Base-by-base conservation (phyloP, 1,140 invertebrate genomes). In the Euborellia annulipes region DNA sequence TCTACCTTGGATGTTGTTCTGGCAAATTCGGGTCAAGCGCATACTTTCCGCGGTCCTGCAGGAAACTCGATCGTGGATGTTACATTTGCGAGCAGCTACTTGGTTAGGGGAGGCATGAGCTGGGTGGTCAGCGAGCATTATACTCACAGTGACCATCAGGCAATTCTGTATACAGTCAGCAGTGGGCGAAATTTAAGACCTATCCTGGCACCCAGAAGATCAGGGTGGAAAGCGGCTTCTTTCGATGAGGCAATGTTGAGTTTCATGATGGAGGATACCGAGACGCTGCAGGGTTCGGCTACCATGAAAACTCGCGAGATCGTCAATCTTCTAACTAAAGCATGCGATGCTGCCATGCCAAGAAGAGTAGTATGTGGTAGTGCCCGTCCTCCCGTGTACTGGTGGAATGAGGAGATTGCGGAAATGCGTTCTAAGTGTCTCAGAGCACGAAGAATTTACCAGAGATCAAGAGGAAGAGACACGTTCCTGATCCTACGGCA, bases 51-150 rank as follows among this genome's bases (percentile, higher is more conserved):
- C n/a, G n/a, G n/a, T n/a, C n/a, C n/a, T n/a, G n/a, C n/a, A n/a
- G n/a, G n/a, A n/a, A n/a, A n/a, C n/a, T 50, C 45, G 0, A 47
- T 49, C 1, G 22, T 46, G n/a, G 48, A 49, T 19, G 22, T 49
- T 17, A 49, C 48, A 3, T 49, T 49, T 21, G 43, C 23, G 6
- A 46, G 48, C 19, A 38, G 43, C 18, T 40, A 3, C 18, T 2
- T 49, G 1, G 43, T 17, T 16, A 38, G 43, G 18, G 27, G 43
- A 9, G 41, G 23, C 17, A 6, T 19, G 36, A 38, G 3, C 2
- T 51, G 46, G 23, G n/a, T 18, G 11, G 23, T 27, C 23, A 6
- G 4, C 4, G 23, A 27, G 11, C 23, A 27, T 11, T 27, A 27
- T 11, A 27, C 23, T 6, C 23, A 27, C 11, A 27, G 23, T 27